Percentiles rank a stretch among this genome's conserved stretches.
Conservation (phyloP, 2,888 invertebrate species). For the Penaeus monodon region DNA sequence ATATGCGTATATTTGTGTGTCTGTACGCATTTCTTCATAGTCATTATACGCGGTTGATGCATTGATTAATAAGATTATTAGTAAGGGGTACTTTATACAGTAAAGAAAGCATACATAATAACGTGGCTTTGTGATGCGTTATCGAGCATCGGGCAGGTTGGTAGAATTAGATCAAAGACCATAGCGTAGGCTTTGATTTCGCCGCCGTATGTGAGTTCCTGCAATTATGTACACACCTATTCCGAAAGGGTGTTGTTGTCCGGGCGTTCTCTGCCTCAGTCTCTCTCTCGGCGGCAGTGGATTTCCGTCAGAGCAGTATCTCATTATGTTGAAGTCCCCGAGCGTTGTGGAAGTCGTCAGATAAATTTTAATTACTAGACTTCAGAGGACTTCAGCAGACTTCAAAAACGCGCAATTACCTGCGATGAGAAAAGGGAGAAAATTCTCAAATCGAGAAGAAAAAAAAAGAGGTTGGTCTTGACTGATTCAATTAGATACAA, state of each 20-base stretch:
- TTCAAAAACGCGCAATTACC: not conserved
- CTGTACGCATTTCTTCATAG: too few species aligned
- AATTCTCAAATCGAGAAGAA: not conserved
- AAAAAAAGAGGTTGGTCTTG: too few species aligned
- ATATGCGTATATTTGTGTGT: too few species aligned
- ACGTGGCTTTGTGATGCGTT: too few species aligned
- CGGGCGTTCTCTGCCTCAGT: not conserved
- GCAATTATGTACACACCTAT: not conserved
- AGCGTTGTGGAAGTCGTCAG: not conserved
- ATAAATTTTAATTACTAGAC: too few species aligned
- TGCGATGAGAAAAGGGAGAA: not conserved
- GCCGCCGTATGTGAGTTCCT: too few species aligned
- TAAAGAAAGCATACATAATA: too few species aligned
- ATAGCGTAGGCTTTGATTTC: too few species aligned
- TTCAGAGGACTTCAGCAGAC: not conserved
- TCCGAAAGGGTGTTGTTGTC: not conserved
- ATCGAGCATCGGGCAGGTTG: too few species aligned
- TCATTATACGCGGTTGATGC: not conserved
- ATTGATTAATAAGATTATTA: not conserved
- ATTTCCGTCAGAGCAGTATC: not conserved
- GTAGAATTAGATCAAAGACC: too few species aligned
- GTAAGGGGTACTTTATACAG: too few species aligned
- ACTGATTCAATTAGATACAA: too few species aligned
- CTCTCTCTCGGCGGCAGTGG: not conserved
- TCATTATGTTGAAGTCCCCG: not conserved